A percentile compares a stretch with the other conserved stretches of the same genome.
Conservation (phyloP, 2,797 vertebrate species). For the Petrocephalus sullivani region DNA sequence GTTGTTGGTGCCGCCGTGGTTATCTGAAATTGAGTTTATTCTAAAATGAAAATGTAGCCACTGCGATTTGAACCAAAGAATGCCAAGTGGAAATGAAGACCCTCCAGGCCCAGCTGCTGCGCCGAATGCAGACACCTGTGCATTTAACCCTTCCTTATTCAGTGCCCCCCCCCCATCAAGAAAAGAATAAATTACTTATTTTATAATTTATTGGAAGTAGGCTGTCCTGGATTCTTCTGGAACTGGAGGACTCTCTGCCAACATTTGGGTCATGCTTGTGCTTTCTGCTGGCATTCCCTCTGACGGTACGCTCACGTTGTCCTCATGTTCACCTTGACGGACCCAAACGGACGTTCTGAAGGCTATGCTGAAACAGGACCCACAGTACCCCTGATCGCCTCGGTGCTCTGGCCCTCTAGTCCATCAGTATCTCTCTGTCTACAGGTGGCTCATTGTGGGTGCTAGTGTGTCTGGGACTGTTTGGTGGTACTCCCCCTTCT, state of each 20-base stretch:
- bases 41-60: constrained; percentile 41
- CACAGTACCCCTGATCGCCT: not conserved
- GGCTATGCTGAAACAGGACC: not conserved
- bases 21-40: constrained; percentile 51
- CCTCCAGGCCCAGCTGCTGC: constrained; percentile 28
- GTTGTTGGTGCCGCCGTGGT: constrained; percentile 33
- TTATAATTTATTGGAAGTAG: not conserved
- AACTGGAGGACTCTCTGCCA: not conserved
- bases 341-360: not conserved
- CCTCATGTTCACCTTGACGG: not conserved
- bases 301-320: not conserved
- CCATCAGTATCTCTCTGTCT: not conserved
- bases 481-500: not conserved
- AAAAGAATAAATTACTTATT: not conserved
- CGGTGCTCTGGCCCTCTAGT: not conserved
- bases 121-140: constrained; percentile 28
- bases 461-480: not conserved
- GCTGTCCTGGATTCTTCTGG: not conserved
- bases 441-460: not conserved
- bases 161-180: not conserved
- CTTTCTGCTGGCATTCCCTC: not conserved
- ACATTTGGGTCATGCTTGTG: not conserved
- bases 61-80: constrained; percentile 40
- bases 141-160: constrained; percentile 37
- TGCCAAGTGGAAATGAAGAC: constrained; percentile 40